These are phyloP conservation scores for Vombatus ursinus DNA, from an alignment of 2,113 vertebrate genomes.

Conservation along the genomic window DNA sequence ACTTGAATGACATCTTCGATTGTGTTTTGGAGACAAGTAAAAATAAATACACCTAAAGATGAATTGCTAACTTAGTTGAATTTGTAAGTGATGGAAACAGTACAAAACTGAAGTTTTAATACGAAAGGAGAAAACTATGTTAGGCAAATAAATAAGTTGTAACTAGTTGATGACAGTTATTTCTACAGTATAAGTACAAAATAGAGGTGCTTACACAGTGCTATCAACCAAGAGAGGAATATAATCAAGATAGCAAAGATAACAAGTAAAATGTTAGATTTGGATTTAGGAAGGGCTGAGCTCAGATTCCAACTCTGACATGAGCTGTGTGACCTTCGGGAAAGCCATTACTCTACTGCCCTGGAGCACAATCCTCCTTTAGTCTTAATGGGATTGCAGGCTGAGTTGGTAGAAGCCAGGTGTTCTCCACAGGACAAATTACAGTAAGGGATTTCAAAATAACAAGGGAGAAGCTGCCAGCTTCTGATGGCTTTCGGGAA, in stretches of 20 bases:
- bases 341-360: not conserved
- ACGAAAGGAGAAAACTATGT: not conserved
- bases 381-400: not conserved
- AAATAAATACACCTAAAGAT: slow-evolving; percentile 36
- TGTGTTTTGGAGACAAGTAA: not conserved
- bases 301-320: not conserved
- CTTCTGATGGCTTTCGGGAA: not conserved
- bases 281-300: not conserved
- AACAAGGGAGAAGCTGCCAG: not conserved
- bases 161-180: not conserved
- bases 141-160: slow-evolving; percentile 46
- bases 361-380: not conserved
- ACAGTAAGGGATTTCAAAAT: not conserved
- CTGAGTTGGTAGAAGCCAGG: not conserved
- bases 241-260: too few species aligned
- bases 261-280: not conserved
- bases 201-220: not conserved
- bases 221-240: not conserved
- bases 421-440: not conserved
- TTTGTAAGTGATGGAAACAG: slow-evolving; percentile 10
- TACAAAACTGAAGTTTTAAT: slow-evolving; percentile 31
- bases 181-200: slow-evolving; percentile 15
- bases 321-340: not conserved
- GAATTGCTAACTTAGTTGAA: not conserved
- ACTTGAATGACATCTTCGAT: not conserved